Evolutionary conservation across 1,140 invertebrate genomes (phyloP), one percentile per base, ranked within the genome.

Genomic region (Dufourea novaeangliae): DNA sequence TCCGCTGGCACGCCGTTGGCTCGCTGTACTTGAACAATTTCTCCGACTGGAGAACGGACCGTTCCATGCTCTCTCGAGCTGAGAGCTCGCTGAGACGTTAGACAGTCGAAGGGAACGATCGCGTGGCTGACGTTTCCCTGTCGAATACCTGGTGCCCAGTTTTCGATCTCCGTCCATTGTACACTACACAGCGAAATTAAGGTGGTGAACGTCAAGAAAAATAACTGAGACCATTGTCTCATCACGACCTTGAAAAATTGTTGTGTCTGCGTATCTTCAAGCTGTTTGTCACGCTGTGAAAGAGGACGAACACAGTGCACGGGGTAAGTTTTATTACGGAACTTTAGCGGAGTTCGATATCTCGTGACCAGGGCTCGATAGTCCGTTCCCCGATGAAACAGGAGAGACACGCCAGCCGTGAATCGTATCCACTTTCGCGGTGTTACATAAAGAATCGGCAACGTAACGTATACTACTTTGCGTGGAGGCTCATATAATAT

Each of bases 41-140:
- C 32, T 63, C 77, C 66, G 66, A 56, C 80, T 83, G 82, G 82
- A 84, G 70, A 83, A 82, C 75, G 44, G 32, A 29, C 27, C 12
- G 66, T 56, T 77, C 25, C 72, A 66, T 61, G 66, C 50, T n/a
- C 34, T 54, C 17, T 82, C 37, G n/a, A 44, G 39, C 46, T 22
- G 20, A 75, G 20, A 37, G 10, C 20, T 59, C 0, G 4, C 64
- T n/a, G n/a, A 50, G 52, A 57, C 52, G 39, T 8, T 11, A 27
- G 14, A 10, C 22, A 20, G 17, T 52, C 32, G 20, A 64, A 39
- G 32, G 57, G 44, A 72, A 20, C 37, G n/a, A 10, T 46, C 17
- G 17, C 44, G 14, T 20, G 20, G n/a, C 39, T 39, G 29, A 71
- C n/a, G n/a, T 29, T 46, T 22, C 62, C 8, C 32, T 34, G 29